A percentile compares a stretch with the other conserved stretches of the same genome.
These are phyloP conservation scores for Amphipyra tragopoginis DNA, from an alignment of 2,888 invertebrate genomes.

Conservation along the genomic window DNA sequence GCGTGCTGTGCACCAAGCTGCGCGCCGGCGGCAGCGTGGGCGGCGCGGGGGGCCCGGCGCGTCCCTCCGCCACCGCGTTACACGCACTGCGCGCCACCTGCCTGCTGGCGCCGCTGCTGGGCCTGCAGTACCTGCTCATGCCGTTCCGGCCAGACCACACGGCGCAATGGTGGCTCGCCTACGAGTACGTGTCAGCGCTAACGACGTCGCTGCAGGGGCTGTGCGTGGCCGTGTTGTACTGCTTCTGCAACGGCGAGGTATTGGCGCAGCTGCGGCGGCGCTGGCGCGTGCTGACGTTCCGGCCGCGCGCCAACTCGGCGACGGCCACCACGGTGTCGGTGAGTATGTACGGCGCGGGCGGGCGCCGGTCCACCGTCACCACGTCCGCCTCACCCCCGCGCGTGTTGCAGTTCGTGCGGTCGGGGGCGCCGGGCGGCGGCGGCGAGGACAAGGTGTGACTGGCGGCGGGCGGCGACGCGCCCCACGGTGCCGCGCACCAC, in stretches of 20 bases:
- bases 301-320: conserved; percentile 95
- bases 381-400: conserved; percentile 48
- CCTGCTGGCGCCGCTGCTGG: conserved; percentile 96
- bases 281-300: conserved; percentile 95
- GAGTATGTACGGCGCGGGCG: conserved; percentile 81
- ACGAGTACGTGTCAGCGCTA: conserved; percentile 96
- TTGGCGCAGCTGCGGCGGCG: conserved; percentile 95
- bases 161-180: conserved; percentile 93
- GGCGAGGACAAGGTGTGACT: conserved; percentile 96
- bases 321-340: conserved; percentile 97
- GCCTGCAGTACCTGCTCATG: conserved; percentile 96
- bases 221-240: conserved; percentile 97
- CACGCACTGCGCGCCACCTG: conserved; percentile 96
- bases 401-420: conserved; percentile 94
- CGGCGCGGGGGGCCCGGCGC: conserved; percentile 91
- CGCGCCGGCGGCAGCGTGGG: conserved; percentile 91
- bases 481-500: conserved; percentile 35
- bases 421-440: conserved; percentile 90
- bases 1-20: conserved; percentile 95
- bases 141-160: conserved; percentile 94
- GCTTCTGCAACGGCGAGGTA: conserved; percentile 99
- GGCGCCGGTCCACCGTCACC: conserved; percentile 25
- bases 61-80: conserved; percentile 92
- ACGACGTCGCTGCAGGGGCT: conserved; percentile 97
- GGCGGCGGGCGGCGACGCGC: conserved; percentile 84